Conservation (phyloP, 2,888 invertebrate species). For the Dinocampus coccinellae region DNA sequence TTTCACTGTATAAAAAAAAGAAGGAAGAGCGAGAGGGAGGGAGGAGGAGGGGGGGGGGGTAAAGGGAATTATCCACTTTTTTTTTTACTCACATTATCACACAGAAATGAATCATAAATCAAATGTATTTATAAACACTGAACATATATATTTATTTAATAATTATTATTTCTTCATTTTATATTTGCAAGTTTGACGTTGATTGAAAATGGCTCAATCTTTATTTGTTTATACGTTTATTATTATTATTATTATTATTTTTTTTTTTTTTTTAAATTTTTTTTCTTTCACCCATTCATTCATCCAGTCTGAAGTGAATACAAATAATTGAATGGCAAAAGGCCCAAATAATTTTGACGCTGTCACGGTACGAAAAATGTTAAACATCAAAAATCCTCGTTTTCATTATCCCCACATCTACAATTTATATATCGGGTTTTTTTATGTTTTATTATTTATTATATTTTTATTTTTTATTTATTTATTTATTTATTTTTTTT, state of each 20-base stretch:
- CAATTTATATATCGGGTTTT: too few species aligned
- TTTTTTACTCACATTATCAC: neutral
- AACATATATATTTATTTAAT: too few species aligned
- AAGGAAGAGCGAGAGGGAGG: too few species aligned
- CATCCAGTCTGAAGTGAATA: too few species aligned
- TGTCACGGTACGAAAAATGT: neutral
- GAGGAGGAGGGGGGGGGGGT: too few species aligned
- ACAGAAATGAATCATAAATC: neutral
- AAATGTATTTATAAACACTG: too few species aligned
- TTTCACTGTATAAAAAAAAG: too few species aligned
- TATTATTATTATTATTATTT: too few species aligned
- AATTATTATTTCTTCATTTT: too few species aligned
- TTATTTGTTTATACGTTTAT: too few species aligned
- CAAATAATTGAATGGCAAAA: conserved; percentile 14
- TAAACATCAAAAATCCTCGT: neutral
- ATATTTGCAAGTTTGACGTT: neutral
- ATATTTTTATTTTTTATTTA: neutral
- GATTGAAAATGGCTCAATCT: conserved; percentile 18
- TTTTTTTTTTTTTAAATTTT: neutral
- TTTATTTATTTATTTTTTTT: neutral
- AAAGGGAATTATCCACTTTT: too few species aligned
- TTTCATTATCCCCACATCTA: neutral
- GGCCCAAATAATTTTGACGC: neutral
- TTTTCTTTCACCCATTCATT: too few species aligned
- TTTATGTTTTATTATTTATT: neutral